Base-by-base conservation (phyloP, 2,888 invertebrate species). In the Rapana venosa region DNA sequence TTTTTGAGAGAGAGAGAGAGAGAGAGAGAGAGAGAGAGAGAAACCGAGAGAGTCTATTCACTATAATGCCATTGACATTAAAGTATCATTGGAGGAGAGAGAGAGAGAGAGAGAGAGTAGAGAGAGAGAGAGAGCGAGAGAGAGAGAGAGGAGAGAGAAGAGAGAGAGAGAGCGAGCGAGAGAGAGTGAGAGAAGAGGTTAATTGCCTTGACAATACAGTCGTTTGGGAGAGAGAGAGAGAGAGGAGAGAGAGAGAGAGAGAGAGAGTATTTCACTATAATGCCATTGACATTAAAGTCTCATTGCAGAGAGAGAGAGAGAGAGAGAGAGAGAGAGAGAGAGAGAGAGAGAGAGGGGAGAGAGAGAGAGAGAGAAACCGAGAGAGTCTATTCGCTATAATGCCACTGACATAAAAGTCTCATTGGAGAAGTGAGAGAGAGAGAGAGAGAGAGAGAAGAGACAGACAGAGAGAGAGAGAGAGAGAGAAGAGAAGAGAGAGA, bases 281-380 rank as follows among this genome's bases (percentile, higher is more conserved):
- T 8, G 8, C 11, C 15, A 15, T 58, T 8, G 8, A 15, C 15
- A 15, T 58, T 8, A 13, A 15, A 13, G 58, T 58, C 11, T 58
- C 11, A 13, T 8, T 58, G 58, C 15, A 70, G 11, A 70, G 70
- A 20, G 11, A 70, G 74, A 74, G 26, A 36, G 35, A 74, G 2
- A 87, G 32, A 30, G 79, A 88, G 88, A 83, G 58, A n/a, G 61
- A 83, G 88, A 83, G 61, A 70, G 84, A 61, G 58, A 66, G 84
- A 61, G 84, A 61, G 83, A 47, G 66, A 47, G 66, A 83, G 81
- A 13, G 35, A 32, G 36, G 66, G 15, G 30, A 77, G 77, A 32
- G 30, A 32, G 77, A 17, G 17, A 32, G 70, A 20, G 70, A 26
- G 11, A 6, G 26, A n/a, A 70, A n/a, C 8, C 70, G 26, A 70